Base-by-base conservation (phyloP, 2,113 vertebrate genomes). In the Megaptera novaeangliae region DNA sequence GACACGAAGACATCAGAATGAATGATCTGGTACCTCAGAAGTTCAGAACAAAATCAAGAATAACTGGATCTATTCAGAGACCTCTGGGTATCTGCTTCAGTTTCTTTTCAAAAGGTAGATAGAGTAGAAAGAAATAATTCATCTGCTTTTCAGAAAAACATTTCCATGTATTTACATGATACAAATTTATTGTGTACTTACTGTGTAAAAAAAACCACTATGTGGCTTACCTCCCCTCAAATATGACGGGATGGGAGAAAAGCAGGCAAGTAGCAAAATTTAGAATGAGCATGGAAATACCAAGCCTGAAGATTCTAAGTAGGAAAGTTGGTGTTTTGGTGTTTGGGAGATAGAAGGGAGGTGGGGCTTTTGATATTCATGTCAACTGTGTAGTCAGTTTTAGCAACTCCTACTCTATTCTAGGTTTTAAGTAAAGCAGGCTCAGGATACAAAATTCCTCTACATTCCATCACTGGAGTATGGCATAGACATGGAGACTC, bases 11-110 rank as follows among this genome's bases (percentile, higher is more conserved):
- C 25, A 14, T 46, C 8, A 36, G 27, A 78, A 74, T 57, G 64
- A 78, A 52, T 64, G 52, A 87, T 34, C 72, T 59, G 39, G 18
- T n/a, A 14, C 15, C n/a, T 52, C 39, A 61, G 41, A 83, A 74
- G 20, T 64, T 92, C 27, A 64, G 13, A 36, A 59, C 44, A 96
- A 71, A 89, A 84, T 57, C 49, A 64, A 90, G 75, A 92, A 68
- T 34, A 46, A 21, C 14, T 74, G 39, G 84, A 29, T 68, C 27
- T 49, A 49, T 57, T 81, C 72, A 52, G n/a, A 55, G 25, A 15
- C 15, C 6, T 17, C 52, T 68, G 57, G 29, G 13, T 55, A 13
- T 64, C 8, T 36, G 52, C 39, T 66, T 49, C 34, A 52, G 4
- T 20, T 29, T 64, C 68, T 66, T 27, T 69, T 64, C 66, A 61